Evolutionary conservation across 2,113 vertebrate genomes (phyloP), one percentile per base, ranked within the genome.

Genomic region (Lontra canadensis): DNA sequence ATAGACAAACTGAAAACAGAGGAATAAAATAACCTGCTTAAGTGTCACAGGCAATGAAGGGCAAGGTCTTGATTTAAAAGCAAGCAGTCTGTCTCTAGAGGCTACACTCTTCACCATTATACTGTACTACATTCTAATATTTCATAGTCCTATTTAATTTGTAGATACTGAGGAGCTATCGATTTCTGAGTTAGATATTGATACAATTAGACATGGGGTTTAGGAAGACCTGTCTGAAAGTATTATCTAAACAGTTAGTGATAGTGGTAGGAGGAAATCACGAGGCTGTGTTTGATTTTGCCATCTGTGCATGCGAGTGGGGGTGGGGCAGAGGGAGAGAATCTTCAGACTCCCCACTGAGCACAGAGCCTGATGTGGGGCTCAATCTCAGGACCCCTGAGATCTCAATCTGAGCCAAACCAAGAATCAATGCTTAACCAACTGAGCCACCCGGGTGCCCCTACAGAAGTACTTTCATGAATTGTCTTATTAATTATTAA

Each of bases 401-500:
- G 67, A 69, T n/a, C 67, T n/a, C 7, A 7, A 9, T 69, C 67
- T 69, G 34, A 69, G 67, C 17, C 67, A 69, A n/a, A 69, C 67
- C 31, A 7, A 67, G 65, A 67, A 67, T 67, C 15, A 7, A n/a
- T n/a, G 31, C 65, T 67, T 67, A 67, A n/a, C 65, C 67, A 69
- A 4, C 67, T 20, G 34, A 69, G 34, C 67, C 67, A 69, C 34
- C 17, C 3, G 8, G 65, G 67, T 8, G 1, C 67, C 34, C 67
- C 17, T 18, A 69, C 2, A 26, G 20, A 96, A 90, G 17, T n/a
- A 31, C 2, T 74, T 95, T 84, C 67, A 39, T 74, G 74, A 96
- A 81, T 90, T 94, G 23, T 84, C 78, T 87, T 90, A 71, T 88
- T 67, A 94, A 94, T 92, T 88, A 88, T 90, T 95, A 93, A 90